These are phyloP conservation scores for Pocillopora meandrina DNA, from an alignment of 92 coral and sea anemone genomes.

Conservation along the genomic window DNA sequence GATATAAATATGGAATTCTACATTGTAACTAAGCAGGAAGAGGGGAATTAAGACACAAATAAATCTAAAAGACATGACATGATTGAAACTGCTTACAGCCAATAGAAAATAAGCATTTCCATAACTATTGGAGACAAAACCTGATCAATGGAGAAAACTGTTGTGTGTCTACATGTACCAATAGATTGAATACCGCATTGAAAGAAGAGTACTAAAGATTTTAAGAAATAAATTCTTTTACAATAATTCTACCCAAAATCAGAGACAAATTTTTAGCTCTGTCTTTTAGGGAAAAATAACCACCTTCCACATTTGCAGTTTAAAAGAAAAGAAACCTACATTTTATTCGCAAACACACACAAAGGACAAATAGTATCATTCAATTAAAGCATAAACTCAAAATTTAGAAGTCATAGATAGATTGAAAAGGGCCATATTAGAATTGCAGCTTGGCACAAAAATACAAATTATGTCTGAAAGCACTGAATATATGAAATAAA, in stretches of 20 bases:
- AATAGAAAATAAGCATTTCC: background rate
- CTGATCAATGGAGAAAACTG: background rate
- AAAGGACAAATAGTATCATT: background rate
- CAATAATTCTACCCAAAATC: too few species aligned
- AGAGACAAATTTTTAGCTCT: background rate
- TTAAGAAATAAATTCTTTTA: background rate
- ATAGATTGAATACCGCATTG: background rate
- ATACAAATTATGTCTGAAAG: conserved; percentile 8
- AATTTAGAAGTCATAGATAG: background rate
- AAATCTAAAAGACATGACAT: background rate
- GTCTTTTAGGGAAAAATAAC: background rate
- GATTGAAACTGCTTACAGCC: background rate
- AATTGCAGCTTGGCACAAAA: conserved; percentile 12
- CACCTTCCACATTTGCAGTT: background rate
- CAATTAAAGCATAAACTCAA: background rate
- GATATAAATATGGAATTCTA: too few species aligned
- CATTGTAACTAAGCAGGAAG: background rate
- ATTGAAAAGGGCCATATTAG: background rate
- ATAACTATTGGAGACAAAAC: background rate
- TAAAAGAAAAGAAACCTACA: background rate
- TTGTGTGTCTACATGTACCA: background rate
- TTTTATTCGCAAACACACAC: background rate
- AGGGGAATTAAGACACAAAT: background rate
- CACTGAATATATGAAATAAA: background rate
- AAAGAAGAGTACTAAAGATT: background rate